Conservation (phyloP, 2,113 vertebrate genomes). For the Synodontis membranacea region DNA sequence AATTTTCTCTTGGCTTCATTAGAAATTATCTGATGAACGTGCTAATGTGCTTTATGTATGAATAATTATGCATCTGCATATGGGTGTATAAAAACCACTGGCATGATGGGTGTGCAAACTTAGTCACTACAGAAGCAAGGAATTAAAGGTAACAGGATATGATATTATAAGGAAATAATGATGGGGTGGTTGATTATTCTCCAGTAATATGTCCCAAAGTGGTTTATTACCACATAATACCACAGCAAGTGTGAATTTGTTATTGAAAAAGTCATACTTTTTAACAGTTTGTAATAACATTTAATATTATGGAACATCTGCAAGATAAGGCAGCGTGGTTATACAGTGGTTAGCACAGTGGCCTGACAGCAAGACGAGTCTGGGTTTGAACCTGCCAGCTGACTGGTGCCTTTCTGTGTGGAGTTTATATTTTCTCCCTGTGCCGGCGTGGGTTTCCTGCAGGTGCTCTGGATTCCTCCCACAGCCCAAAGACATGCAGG, state of each 20-base stretch:
- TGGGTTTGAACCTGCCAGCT: no score
- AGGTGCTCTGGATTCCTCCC: no score
- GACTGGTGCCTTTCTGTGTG: no score
- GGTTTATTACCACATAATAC: neutral
- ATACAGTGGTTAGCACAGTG: no score
- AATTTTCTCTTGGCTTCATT: slow-evolving; percentile 33
- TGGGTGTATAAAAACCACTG: neutral
- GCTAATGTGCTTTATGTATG: neutral
- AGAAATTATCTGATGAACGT: neutral
- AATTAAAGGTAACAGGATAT: neutral
- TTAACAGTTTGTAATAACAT: neutral
- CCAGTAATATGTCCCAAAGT: neutral
- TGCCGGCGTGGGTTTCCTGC: no score
- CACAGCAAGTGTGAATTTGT: neutral
- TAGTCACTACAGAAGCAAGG: neutral
- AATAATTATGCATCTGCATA: neutral
- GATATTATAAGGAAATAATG: neutral
- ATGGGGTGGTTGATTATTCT: neutral
- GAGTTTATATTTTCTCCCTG: no score
- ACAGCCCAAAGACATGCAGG: no score
- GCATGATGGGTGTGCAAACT: neutral
- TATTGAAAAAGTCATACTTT: neutral
- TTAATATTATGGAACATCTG: neutral
- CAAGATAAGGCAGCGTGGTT: no score
- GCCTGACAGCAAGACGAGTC: no score